Conservation (phyloP, 2,113 vertebrate genomes). For the Talpa occidentalis region DNA sequence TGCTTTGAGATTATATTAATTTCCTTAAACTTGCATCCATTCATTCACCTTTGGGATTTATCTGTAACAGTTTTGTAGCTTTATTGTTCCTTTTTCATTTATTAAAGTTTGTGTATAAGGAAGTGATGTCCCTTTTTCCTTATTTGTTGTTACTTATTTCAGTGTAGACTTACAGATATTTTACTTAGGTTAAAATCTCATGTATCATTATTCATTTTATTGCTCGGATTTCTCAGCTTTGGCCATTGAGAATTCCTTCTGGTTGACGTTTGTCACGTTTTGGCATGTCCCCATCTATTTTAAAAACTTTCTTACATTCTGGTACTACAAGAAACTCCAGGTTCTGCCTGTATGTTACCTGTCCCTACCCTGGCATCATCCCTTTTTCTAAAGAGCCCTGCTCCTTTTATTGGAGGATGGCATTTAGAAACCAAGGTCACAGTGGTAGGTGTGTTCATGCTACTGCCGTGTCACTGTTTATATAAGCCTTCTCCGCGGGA, state of each 20-base stretch:
- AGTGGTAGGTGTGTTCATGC: background rate
- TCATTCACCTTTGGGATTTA: background rate
- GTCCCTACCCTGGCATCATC: background rate
- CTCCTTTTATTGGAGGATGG: background rate
- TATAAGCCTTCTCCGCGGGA: background rate
- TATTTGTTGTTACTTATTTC: constrained; percentile 3
- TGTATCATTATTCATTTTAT: background rate
- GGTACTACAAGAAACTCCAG: background rate
- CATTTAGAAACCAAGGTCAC: background rate
- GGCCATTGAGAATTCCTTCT: background rate
- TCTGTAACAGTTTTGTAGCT: background rate
- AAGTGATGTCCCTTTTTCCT: background rate
- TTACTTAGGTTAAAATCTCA: background rate
- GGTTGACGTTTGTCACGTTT: background rate
- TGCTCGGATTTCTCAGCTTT: background rate
- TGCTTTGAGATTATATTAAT: background rate
- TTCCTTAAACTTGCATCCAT: background rate
- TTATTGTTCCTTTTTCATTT: background rate
- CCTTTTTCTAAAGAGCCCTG: background rate
- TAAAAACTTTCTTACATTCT: background rate
- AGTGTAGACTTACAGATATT: background rate
- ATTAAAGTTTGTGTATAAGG: background rate
- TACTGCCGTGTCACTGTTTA: background rate
- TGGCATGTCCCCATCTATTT: background rate
- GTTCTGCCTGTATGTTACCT: background rate